These are phyloP conservation scores for Cottoperca gobio DNA, from an alignment of 2,797 vertebrate genomes.

Conservation along the genomic window DNA sequence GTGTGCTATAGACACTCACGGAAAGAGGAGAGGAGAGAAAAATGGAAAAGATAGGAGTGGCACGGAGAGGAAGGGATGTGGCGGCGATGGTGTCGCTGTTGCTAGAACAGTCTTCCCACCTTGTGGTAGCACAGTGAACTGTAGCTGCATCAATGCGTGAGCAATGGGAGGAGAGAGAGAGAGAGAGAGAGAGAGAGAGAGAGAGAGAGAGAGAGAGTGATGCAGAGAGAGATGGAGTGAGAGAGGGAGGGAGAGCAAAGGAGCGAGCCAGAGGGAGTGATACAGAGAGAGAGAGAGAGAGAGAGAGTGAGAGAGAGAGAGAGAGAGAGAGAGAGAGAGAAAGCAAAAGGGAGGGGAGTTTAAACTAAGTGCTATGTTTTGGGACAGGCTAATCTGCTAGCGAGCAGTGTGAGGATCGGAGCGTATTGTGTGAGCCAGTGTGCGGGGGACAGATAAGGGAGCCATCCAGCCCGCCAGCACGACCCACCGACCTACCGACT, in stretches of 20 bases:
- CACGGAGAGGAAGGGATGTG: conserved; percentile 65
- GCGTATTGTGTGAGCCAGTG: conserved; percentile 93
- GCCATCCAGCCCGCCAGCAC: conserved; percentile 91
- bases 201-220: conserved; percentile 35
- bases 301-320: conserved; percentile 29
- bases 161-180: conserved; percentile 60
- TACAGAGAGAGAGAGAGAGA: conserved; percentile 52
- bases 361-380: conserved; percentile 99
- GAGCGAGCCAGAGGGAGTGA: conserved; percentile 55
- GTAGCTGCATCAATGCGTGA: conserved; percentile 91
- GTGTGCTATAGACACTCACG: conserved; percentile 21
- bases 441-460: conserved; percentile 93
- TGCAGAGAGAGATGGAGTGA: conserved; percentile 53
- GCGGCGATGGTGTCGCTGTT: conserved; percentile 84
- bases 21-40: conserved; percentile 46
- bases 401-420: conserved; percentile 98
- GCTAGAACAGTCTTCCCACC: conserved; percentile 96
- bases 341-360: conserved; percentile 88
- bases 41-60: conserved; percentile 73
- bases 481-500: conserved; percentile 83
- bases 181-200: conserved; percentile 55
- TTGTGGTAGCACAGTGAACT: conserved; percentile 97
- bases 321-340: conserved; percentile 67
- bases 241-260: conserved; percentile 48
- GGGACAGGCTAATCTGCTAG: conserved; percentile 99